A percentile compares a stretch with the other conserved stretches of the same genome.
phyloP scores from a whole-genome alignment of 2,113 vertebrate species.

The Elephantulus edwardii region DNA sequence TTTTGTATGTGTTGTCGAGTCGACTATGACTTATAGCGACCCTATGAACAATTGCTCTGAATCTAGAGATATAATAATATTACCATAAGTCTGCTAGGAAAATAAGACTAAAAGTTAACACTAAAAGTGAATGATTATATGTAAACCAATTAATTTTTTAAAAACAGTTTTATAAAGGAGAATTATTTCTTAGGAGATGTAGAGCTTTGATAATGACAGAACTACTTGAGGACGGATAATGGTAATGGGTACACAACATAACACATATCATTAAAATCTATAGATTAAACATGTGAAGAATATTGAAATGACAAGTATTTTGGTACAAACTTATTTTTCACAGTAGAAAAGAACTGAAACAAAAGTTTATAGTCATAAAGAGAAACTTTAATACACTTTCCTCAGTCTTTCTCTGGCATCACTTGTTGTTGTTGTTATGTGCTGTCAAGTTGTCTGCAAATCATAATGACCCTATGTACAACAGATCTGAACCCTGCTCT shows the following conservation, averaged over 20 bases:
- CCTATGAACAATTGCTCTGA: too few species aligned
- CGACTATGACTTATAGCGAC: too few species aligned
- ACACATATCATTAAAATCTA: neutral
- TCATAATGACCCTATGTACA: too few species aligned
- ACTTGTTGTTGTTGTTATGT: too few species aligned
- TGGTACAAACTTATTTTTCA: neutral
- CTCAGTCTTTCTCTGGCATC: too few species aligned
- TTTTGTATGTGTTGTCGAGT: too few species aligned
- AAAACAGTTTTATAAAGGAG: neutral
- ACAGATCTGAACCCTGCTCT: too few species aligned
- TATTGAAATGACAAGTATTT: neutral
- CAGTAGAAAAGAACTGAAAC: neutral
- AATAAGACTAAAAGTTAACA: neutral
- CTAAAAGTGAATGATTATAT: too few species aligned
- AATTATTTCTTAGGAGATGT: too few species aligned
- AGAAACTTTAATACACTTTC: neutral
- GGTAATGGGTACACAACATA: neutral
- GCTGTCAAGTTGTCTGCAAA: too few species aligned
- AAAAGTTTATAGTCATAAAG: neutral
- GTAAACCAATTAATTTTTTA: neutral
- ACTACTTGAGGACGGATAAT: neutral
- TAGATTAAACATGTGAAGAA: neutral
- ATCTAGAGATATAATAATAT: neutral
- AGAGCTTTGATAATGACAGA: too few species aligned
- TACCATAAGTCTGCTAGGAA: neutral